These are phyloP conservation scores for Pseudotriccus pelzelni DNA, from an alignment of 2,797 vertebrate genomes.

Conservation along the genomic window DNA sequence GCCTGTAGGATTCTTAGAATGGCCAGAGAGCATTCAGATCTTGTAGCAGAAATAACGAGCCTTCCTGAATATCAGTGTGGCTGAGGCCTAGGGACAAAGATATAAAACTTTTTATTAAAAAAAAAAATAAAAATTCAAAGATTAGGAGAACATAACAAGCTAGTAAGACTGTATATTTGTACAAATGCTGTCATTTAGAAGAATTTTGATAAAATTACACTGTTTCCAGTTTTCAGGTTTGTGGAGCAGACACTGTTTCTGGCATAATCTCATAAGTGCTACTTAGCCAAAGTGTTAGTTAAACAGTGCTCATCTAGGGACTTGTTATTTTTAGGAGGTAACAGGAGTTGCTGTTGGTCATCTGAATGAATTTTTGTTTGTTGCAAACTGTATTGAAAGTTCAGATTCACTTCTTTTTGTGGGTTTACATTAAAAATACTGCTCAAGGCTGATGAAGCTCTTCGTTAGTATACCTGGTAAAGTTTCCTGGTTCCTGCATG, in stretches of 20 bases:
- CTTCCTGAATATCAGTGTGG: background rate
- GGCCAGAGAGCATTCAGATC: background rate
- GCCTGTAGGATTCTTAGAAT: background rate
- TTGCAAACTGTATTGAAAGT: background rate
- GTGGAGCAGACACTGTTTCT: background rate
- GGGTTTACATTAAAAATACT: background rate
- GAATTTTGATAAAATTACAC: background rate
- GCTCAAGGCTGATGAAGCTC: background rate
- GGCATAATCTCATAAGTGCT: background rate
- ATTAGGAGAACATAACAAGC: background rate
- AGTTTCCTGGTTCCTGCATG: background rate
- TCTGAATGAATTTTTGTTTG: background rate
- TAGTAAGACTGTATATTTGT: background rate
- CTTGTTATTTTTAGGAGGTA: background rate
- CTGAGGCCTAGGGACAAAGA: background rate
- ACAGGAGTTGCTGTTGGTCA: background rate
- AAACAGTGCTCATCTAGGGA: background rate
- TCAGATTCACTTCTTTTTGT: background rate
- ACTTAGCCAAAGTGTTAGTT: fast-evolving
- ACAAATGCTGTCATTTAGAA: background rate
- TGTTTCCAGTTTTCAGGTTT: background rate
- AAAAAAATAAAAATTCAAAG: background rate
- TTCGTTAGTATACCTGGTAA: background rate
- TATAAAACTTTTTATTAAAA: background rate
- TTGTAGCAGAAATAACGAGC: background rate